These are phyloP conservation scores for Buceros bicornis DNA, from an alignment of 2,797 vertebrate genomes.

Conservation along the genomic window DNA sequence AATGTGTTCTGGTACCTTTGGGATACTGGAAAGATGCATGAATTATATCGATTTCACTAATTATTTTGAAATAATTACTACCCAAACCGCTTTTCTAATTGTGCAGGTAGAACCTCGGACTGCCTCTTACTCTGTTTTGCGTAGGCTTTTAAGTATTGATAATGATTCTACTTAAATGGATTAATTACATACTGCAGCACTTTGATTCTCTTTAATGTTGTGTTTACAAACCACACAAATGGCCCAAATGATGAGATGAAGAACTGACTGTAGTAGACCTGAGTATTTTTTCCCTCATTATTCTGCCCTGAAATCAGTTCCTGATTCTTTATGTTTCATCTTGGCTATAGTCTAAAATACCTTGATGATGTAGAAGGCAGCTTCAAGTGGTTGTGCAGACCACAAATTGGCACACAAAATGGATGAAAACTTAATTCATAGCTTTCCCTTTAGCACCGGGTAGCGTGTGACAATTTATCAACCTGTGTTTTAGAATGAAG, in stretches of 20 bases:
- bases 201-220: constrained; percentile 63
- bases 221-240: constrained; percentile 65
- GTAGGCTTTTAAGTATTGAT: constrained; percentile 54
- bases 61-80: constrained; percentile 51
- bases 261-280: background rate
- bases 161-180: constrained; percentile 36
- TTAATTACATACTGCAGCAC: constrained; percentile 52
- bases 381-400: background rate
- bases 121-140: constrained; percentile 11
- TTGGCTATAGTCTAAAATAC: background rate
- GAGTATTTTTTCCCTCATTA: constrained; percentile 6
- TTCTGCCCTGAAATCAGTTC: background rate
- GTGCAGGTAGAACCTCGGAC: background rate
- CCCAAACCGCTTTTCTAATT: constrained; percentile 32
- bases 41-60: background rate
- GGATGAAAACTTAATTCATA: constrained; percentile 19
- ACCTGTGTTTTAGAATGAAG: background rate
- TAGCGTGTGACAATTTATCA: background rate
- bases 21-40: background rate
- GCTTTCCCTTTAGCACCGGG: background rate
- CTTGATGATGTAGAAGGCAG: background rate
- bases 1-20: background rate
- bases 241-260: constrained; percentile 9
- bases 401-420: background rate
- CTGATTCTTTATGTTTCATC: background rate